A percentile compares a stretch with the other conserved stretches of the same genome.
These are phyloP conservation scores for Encarsia formosa DNA, from an alignment of 2,888 invertebrate species.

Conservation along the genomic window DNA sequence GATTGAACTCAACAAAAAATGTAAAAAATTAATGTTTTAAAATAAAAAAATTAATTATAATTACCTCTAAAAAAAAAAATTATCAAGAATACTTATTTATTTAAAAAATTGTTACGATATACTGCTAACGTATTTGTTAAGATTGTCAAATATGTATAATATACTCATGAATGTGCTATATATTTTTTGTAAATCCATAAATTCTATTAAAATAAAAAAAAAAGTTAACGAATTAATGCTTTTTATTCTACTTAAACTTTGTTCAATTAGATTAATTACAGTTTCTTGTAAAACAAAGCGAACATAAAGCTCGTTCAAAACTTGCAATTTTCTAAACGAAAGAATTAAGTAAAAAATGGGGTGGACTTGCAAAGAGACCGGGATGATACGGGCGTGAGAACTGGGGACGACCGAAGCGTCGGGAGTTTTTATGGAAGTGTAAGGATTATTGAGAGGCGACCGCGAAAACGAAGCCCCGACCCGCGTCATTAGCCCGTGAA, in stretches of 20 bases:
- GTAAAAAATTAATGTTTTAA: too few species aligned
- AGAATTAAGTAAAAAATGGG: slow-evolving; percentile 22
- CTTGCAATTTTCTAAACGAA: too few species aligned
- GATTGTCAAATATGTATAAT: too few species aligned
- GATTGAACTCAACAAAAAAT: too few species aligned
- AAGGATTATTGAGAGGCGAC: slow-evolving; percentile 8
- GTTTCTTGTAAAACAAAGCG: neutral
- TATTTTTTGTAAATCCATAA: neutral
- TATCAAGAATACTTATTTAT: too few species aligned
- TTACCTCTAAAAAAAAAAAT: too few species aligned
- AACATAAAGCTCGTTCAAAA: neutral
- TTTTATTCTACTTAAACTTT: neutral
- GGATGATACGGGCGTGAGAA: slow-evolving; percentile 31
- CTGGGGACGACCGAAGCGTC: slow-evolving; percentile 19
- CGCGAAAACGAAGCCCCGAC: slow-evolving; percentile 23
- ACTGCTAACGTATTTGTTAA: too few species aligned
- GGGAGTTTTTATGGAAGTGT: neutral
- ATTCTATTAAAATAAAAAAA: neutral
- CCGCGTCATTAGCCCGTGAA: slow-evolving; percentile 37
- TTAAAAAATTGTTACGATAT: too few species aligned
- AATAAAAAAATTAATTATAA: too few species aligned
- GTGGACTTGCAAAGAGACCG: slow-evolving; percentile 25
- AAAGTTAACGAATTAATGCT: too few species aligned
- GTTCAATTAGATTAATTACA: neutral
- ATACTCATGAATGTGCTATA: neutral